Percentiles rank a stretch among this genome's conserved stretches.
Evolutionary conservation across 2,797 vertebrate species (phyloP).

Genomic region (Apogon hyalosoma): DNA sequence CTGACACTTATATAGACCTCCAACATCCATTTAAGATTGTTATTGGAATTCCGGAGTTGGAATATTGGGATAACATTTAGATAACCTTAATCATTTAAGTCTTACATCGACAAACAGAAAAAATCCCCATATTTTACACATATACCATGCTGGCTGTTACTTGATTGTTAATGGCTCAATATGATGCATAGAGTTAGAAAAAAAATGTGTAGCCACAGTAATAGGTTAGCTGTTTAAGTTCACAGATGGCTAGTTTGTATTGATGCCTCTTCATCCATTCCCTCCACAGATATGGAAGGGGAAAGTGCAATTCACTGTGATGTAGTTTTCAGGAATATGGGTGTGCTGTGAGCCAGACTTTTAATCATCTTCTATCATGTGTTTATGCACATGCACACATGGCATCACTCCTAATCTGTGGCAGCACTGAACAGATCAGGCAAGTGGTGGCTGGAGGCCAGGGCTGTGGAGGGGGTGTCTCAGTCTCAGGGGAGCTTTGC

Average conservation of each 20-base stretch:
- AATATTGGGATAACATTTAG: background rate
- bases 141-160: background rate
- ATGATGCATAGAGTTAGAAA: conserved; percentile 8
- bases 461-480: conserved; percentile 9
- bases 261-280: conserved; percentile 31
- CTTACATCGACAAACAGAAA: too few species aligned
- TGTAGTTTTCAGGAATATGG: conserved; percentile 40
- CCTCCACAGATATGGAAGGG: conserved; percentile 33
- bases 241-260: conserved; percentile 60
- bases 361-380: conserved; percentile 59
- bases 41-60: too few species aligned
- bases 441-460: conserved; percentile 55
- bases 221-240: conserved; percentile 31
- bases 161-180: background rate
- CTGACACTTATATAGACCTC: too few species aligned
- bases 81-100: too few species aligned
- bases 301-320: conserved; percentile 49
- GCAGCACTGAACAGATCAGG: conserved; percentile 80
- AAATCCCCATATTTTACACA: too few species aligned
- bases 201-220: conserved; percentile 9
- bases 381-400: conserved; percentile 62
- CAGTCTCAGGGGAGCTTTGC: conserved; percentile 78
- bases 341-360: conserved; percentile 50
- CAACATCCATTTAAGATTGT: too few species aligned
- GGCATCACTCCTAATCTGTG: conserved; percentile 80